Evolutionary conservation across 2,113 vertebrate genomes (phyloP).

Genomic region (Pelodiscus sinensis): DNA sequence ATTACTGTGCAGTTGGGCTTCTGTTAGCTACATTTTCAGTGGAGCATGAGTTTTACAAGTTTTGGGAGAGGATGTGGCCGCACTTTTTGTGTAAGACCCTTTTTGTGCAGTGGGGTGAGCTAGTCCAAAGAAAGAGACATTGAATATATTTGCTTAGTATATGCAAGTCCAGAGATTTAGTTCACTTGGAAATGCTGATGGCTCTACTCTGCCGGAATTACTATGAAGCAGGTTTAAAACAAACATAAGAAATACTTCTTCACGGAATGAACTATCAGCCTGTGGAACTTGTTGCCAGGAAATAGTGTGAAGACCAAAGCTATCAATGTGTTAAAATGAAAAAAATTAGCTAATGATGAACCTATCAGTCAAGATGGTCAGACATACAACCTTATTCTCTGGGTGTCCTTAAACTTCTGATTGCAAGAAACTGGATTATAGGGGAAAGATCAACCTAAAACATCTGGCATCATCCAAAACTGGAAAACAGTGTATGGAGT

Average conservation of each 20-base stretch:
- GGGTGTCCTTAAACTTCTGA: neutral
- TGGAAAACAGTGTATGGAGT: no score
- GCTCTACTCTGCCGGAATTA: neutral
- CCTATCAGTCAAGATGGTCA: neutral
- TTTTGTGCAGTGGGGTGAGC: neutral
- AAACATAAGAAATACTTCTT: neutral
- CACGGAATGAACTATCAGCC: neutral
- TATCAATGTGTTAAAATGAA: neutral
- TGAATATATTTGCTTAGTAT: neutral
- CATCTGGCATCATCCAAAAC: no score
- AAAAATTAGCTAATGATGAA: no score
- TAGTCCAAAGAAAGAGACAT: neutral
- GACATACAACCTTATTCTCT: neutral
- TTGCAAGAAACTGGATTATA: neutral
- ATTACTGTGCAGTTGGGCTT: neutral
- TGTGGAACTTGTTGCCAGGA: neutral
- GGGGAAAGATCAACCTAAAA: neutral
- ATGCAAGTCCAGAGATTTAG: neutral
- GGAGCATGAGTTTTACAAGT: neutral
- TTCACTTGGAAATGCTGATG: neutral
- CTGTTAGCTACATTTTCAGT: neutral
- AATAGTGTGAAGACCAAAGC: neutral
- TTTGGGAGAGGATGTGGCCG: neutral
- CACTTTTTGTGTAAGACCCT: neutral
- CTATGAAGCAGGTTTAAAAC: neutral